Base-by-base conservation (phyloP, 2,888 invertebrate genomes). In the Pyrochroa serraticornis region DNA sequence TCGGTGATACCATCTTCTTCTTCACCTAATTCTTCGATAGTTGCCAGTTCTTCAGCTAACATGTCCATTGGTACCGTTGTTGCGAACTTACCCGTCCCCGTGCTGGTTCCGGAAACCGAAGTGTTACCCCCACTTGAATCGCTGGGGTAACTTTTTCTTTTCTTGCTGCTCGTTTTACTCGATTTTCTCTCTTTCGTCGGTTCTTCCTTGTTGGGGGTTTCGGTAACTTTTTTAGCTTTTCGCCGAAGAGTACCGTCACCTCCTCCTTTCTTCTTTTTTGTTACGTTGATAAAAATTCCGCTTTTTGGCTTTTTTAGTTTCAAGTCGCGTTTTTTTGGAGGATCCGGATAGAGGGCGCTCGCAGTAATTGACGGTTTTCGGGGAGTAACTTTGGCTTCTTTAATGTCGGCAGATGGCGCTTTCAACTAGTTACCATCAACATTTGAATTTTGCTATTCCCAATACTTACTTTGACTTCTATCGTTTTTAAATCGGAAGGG, bases 261-360 rank as follows among this genome's bases (percentile, higher is more conserved):
- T 22, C 22, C 22, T 22, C 22, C 22, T 22, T 22, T 22, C 22
- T 22, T 22, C 22, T 58, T 54, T 3, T 47, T 46, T 1, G 64
- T 65, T 50, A 63, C 72, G 49, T 79, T 79, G 10, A 79, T 69
- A 52, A 73, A 65, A 44, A 79, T 77, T 1, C 78, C 78, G 61
- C 78, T 79, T 63, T 73, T 76, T 0, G 78, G 78, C 61, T 76
- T 71, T 44, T 69, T 69, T n/a, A 71, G 33, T 7, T 68, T 64
- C 6, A 79, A 56, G 9, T 73, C 66, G 1, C 70, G 67, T 9
- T 58, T 53, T 0, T 69, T 64, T n/a, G 73, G 77, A 2, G 70
- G 70, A 13, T 72, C 64, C 0, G 77, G 78, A 42, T 74, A 73
- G 1, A 73, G 48, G 50, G 64, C 64, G 39, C 74, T 75, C 0